Percentiles rank a stretch among this genome's conserved stretches.
Evolutionary conservation across 2,113 vertebrate genomes (phyloP).

Genomic region (Saguinus imperator): DNA sequence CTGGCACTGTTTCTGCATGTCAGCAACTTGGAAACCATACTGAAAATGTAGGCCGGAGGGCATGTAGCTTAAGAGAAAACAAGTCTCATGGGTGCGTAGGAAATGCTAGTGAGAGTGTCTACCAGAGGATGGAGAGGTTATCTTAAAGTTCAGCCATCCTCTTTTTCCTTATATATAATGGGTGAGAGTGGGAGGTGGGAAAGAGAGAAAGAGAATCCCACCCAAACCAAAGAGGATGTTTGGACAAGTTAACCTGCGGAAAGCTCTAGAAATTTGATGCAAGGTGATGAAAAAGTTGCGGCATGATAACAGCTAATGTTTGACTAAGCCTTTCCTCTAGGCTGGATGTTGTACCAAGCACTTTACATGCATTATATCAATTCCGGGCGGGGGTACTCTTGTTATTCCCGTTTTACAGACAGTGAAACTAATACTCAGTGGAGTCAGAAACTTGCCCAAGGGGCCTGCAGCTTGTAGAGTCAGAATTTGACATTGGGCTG

Average conservation of each 20-base stretch:
- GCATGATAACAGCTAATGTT: neutral
- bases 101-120: neutral
- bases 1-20: neutral
- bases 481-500: neutral
- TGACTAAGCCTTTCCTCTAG: slow-evolving; percentile 9
- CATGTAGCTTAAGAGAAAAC: neutral
- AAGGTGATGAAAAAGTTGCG: neutral
- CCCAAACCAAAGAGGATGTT: neutral
- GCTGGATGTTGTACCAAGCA: neutral
- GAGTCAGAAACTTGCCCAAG: neutral
- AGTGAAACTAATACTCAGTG: neutral
- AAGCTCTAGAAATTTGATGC: neutral
- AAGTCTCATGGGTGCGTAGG: neutral
- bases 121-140: neutral
- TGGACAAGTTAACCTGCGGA: neutral
- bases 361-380: neutral
- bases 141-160: neutral
- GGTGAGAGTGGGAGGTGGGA: neutral
- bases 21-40: neutral
- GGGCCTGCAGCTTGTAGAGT: neutral
- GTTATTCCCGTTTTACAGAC: neutral
- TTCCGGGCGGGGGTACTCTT: neutral
- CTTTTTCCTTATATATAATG: neutral
- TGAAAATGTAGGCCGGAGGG: slow-evolving; percentile 16
- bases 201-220: neutral